Evolutionary conservation across 2,113 vertebrate species (phyloP), one percentile per base, ranked within the genome.

Genomic region (Dunckerocampus dactyliophorus): DNA sequence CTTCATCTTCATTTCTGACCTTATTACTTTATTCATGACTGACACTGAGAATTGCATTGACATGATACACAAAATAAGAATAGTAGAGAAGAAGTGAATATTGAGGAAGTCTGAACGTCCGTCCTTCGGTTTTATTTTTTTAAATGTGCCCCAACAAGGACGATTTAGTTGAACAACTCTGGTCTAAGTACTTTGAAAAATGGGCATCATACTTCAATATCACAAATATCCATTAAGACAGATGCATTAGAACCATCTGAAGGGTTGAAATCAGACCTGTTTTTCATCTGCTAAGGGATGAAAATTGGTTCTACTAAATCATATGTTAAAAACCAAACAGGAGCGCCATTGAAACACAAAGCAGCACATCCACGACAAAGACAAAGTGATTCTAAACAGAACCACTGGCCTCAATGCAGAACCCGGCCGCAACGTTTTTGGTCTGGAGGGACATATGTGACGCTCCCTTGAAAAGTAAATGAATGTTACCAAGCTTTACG

Each of bases 321-420:
- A 12, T 42, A 14, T 34, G 39, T 42, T 14, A 43, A 43, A 74
- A 80, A 80, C 73, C 67, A 74, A 10, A 74, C 74, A 76, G 63
- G 61, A 82, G 63, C 70, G 81, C 75, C 58, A 69, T 83, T 82
- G 74, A 79, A 82, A 84, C 83, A 74, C 67, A 77, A 74, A 82
- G 74, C 57, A 43, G 72, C 70, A 73, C 72, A 77, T 82, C 83
- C 75, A 81, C 76, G 81, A 87, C 79, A 77, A 68, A 72, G 83
- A 59, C 63, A 68, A 81, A 74, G 64, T 80, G 82, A 84, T 83
- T 82, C 80, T 81, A 85, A 86, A 82, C 83, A 84, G 83, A 87
- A 74, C 79, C 66, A 55, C 67, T 72, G 81, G 74, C 80, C 77
- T 84, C 79, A 84, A 85, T 62, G 73, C 80, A 72, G 73, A 78